Evolutionary conservation across 2,888 invertebrate genomes (phyloP), one percentile per base, ranked within the genome.

Genomic region (Cephus pulcher): DNA sequence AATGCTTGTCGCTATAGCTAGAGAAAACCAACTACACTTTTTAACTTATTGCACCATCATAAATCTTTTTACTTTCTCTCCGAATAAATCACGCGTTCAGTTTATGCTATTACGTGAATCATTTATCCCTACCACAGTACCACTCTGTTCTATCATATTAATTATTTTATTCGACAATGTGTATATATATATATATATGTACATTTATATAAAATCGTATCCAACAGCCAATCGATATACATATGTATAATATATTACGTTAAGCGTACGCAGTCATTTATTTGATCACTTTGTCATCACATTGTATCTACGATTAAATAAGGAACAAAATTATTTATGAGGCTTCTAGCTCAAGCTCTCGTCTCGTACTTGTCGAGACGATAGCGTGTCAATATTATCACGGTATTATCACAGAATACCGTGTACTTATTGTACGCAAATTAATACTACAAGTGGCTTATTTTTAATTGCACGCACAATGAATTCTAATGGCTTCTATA

Each of bases 1-100:
- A 76, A 73, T 68, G 69, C 34, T 73, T 73, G 76, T 76, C 32
- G n/a, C 9, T 56, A 56, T 76, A 78, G 76, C 76, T 76, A 79
- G 76, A 79, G 74, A 74, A 77, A 74, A 34, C 79, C 73, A 74
- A 78, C 73, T 74, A 75, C 30, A 76, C 73, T 69, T 76, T 79
- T 77, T 83, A 79, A 83, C 83, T 84, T 85, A 85, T 84, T 85
- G 81, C 83, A 81, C 78, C 76, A 32, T 11, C 56, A 37, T 56
- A 56, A 56, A 23, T 56, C 56, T 56, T 23, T 23, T 56, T 56
- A 23, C 56, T 56, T 23, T 23, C 9, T 23, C 9, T 56, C 23
- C 23, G 9, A 56, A 56, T 56, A 56, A 56, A 56, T 56, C 56
- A 23, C 23, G 9, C 56, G 40, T 40, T 40, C 15, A 56, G 0